Conservation (phyloP, 1,140 invertebrate species). For the Periplaneta americana region DNA sequence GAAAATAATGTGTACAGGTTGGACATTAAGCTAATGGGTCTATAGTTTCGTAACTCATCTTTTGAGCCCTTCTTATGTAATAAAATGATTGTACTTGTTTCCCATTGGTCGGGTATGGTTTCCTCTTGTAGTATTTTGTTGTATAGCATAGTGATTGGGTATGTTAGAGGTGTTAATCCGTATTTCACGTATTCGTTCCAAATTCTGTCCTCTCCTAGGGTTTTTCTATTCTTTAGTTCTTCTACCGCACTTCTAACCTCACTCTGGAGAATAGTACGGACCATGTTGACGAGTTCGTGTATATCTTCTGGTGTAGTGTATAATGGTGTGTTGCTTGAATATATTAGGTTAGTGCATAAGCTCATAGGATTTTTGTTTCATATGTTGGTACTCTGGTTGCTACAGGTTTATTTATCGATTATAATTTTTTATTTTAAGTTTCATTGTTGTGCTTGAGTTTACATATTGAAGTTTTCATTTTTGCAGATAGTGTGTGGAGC, state of each 20-base stretch:
- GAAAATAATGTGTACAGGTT: not conserved
- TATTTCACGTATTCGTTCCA: not conserved
- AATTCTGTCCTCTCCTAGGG: not conserved
- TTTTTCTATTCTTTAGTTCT: not conserved
- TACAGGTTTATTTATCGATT: too few relatives aligned
- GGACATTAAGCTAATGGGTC: conserved; percentile 1
- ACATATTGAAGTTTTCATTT: too few relatives aligned
- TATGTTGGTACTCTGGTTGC: too few relatives aligned
- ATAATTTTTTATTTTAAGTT: too few relatives aligned
- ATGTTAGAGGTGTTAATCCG: not conserved
- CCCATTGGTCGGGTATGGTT: conserved; percentile 3
- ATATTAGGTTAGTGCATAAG: too few relatives aligned
- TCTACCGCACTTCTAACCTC: not conserved
- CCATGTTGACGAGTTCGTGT: too few relatives aligned
- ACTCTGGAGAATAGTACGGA: not conserved
- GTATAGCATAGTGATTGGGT: not conserved
- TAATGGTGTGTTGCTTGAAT: too few relatives aligned
- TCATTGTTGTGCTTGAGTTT: too few relatives aligned
- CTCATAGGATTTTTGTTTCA: too few relatives aligned
- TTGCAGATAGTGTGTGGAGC: too few relatives aligned
- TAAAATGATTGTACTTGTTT: not conserved
- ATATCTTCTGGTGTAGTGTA: too few relatives aligned
- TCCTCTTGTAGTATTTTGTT: not conserved
- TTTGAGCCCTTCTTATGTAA: conserved; percentile 3
- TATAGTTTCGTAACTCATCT: not conserved